Evolutionary conservation across 2,797 vertebrate genomes (phyloP), one percentile per base, ranked within the genome.

Genomic region (Cercopithecus petaurista): DNA sequence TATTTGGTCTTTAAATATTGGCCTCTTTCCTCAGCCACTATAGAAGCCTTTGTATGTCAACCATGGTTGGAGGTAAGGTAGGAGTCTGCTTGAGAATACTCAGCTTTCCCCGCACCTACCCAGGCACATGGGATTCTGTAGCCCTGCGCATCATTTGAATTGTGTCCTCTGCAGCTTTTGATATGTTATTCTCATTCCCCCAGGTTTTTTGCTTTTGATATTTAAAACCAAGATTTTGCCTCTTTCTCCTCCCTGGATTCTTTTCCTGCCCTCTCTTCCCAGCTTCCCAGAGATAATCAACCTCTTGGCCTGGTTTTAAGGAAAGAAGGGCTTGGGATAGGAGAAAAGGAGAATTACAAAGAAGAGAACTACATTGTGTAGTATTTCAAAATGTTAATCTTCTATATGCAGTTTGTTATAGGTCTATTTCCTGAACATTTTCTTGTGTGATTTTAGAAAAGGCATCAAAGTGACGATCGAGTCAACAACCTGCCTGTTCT

Each of bases 401-500:
- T 86, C n/a, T 70, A 33, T 19, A 22, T 94, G 30, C 4, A 43
- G 39, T 84, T 91, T 95, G 33, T 41, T 95, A 3, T 80, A 8
- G 82, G 12, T 64, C 41, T 92, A 4, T 92, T 90, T 97, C 59
- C 70, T 97, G 33, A 96, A 90, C 39, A 64, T 90, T 95, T 92
- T 95, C 79, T 92, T 88, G 52, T 97, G 11, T 95, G 61, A 95
- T 97, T 98, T 96, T 93, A 98, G 97, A 97, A 96, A 96, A 97
- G 99, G 82, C 99, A 99, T 97, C 99, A 96, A 98, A 99, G 98
- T 0, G 99, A 99, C 98, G 99, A 99, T 11, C 99, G 99, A 0
- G 99, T 99, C 98, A 99, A 99, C 98, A 99, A 99, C 98, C 99
- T 99, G 17, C 98, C 98, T 28, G 99, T 99, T 83, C 98, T 99